A percentile compares a stretch with the other conserved stretches of the same genome.
Evolutionary conservation across 2,888 invertebrate species (phyloP).

Genomic region (Cataglyphis albicans): DNA sequence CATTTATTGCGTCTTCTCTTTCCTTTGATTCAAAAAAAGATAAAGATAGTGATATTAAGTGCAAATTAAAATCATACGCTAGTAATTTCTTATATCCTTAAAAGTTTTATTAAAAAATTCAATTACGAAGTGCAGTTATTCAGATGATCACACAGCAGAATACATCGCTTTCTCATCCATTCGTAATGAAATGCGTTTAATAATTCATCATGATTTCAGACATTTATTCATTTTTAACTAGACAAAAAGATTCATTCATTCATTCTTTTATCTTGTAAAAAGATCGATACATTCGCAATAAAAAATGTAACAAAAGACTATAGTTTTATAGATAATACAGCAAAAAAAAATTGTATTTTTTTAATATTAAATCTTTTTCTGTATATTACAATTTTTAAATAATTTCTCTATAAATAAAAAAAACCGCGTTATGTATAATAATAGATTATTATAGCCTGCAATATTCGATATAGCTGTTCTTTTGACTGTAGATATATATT

Average conservation of each 20-base stretch:
- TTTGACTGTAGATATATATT: neutral
- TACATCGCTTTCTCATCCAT: neutral
- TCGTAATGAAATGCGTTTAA: neutral
- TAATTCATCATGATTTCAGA: neutral
- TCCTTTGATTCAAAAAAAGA: neutral
- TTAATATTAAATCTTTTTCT: neutral
- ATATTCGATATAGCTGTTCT: neutral
- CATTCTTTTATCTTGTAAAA: neutral
- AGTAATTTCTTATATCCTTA: conserved; percentile 16
- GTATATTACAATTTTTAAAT: neutral
- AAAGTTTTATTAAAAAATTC: conserved; percentile 3
- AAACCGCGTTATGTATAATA: neutral
- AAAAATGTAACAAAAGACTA: neutral
- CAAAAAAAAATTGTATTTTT: neutral
- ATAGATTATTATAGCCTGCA: neutral
- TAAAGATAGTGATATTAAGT: neutral
- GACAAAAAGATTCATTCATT: neutral
- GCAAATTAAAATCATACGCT: neutral
- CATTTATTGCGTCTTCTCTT: conserved; percentile 8
- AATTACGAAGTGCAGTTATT: neutral
- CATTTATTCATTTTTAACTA: neutral
- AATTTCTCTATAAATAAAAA: neutral
- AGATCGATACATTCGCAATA: neutral
- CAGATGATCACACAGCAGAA: neutral
- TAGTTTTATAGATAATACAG: neutral